Conservation (phyloP, 2,797 vertebrate genomes). For the Bradypodion pumilum region DNA sequence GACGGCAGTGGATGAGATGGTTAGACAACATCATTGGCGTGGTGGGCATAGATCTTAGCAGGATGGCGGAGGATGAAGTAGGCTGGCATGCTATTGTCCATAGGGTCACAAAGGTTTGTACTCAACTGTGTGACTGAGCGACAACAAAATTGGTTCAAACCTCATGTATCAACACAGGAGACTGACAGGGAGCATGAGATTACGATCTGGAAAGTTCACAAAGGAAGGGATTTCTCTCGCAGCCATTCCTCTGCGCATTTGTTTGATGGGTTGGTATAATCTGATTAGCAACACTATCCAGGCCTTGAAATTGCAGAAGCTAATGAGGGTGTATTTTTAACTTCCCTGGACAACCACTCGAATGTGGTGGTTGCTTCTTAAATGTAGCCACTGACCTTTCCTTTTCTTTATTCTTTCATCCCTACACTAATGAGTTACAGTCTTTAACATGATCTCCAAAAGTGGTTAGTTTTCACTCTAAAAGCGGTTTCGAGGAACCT, state of each 20-base stretch:
- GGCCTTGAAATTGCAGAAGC: background rate
- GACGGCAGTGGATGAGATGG: too few species aligned
- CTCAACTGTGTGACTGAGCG: too few species aligned
- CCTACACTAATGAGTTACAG: background rate
- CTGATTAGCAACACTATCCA: background rate
- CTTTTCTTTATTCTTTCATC: background rate
- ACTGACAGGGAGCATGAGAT: background rate
- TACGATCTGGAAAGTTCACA: background rate
- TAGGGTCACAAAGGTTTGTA: too few species aligned
- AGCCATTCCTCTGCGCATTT: background rate
- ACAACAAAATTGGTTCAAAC: too few species aligned
- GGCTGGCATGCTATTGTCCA: too few species aligned
- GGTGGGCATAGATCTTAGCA: too few species aligned
- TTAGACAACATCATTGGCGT: too few species aligned
- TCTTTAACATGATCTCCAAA: too few species aligned
- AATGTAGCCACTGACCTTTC: background rate
- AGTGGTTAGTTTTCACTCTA: background rate
- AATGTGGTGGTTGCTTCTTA: too few species aligned
- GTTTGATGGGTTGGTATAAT: background rate
- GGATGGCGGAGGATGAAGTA: too few species aligned
- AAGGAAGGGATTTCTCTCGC: background rate
- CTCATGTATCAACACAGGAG: background rate
- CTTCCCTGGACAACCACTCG: background rate
- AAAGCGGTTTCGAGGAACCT: background rate
- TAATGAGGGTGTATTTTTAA: slow-evolving; percentile 18